phyloP scores from a whole-genome alignment of 2,113 vertebrate species.

The Hypomesus transpacificus region DNA sequence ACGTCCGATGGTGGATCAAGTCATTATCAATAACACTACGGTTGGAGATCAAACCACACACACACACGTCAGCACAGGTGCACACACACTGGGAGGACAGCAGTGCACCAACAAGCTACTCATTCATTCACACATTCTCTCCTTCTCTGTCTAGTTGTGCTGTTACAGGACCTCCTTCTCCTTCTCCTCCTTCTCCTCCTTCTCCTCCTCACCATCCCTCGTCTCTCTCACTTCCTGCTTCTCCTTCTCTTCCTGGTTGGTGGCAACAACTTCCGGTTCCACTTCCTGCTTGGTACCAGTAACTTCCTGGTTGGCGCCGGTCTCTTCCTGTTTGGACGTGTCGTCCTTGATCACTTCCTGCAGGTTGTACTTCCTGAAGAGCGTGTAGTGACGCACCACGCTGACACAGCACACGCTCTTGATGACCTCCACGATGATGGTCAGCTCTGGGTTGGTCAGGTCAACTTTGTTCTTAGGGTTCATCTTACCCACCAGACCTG shows the following conservation, averaged over 20 bases:
- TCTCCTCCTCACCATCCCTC: slow-evolving; percentile 10
- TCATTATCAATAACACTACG: no score
- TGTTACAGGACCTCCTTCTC: background rate
- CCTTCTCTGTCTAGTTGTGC: background rate
- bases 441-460: slow-evolving; percentile 87
- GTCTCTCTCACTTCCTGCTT: slow-evolving; percentile 18
- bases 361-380: slow-evolving; percentile 92
- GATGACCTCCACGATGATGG: slow-evolving; percentile 93
- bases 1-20: no score
- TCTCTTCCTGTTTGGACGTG: slow-evolving; percentile 29
- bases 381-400: slow-evolving; percentile 87
- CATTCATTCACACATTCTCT: background rate
- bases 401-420: slow-evolving; percentile 90
- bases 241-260: background rate
- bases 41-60: no score
- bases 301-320: slow-evolving; percentile 8
- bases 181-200: slow-evolving; percentile 1
- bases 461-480: slow-evolving; percentile 94
- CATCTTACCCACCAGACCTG: slow-evolving; percentile 84
- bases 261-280: slow-evolving; percentile 8
- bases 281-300: slow-evolving; percentile 12
- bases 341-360: slow-evolving; percentile 86
- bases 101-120: background rate
- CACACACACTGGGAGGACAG: no score
- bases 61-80: no score